These are phyloP conservation scores for Cyrtodaria siliqua DNA, from an alignment of 2,888 invertebrate species.

Conservation along the genomic window DNA sequence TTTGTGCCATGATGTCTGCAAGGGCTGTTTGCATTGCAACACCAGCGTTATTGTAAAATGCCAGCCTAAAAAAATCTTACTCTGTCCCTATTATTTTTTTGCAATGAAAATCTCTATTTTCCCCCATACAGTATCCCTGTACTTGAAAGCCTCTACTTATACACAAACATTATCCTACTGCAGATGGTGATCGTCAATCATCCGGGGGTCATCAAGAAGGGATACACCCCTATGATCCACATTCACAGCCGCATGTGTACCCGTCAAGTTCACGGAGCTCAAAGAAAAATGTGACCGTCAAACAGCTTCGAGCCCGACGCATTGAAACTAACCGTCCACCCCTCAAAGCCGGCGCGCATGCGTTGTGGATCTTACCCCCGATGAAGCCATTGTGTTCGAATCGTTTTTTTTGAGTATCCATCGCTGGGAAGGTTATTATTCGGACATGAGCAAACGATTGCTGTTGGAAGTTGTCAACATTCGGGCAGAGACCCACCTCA, in stretches of 20 bases:
- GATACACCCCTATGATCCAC: constrained; percentile 99
- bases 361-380: constrained; percentile 95
- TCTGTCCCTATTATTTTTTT: too few species aligned
- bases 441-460: constrained; percentile 99
- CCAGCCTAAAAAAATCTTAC: too few species aligned
- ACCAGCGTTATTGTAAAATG: too few species aligned
- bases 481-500: constrained; percentile 60
- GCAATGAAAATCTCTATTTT: too few species aligned
- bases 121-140: too few species aligned
- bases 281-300: constrained; percentile 99
- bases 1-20: too few species aligned
- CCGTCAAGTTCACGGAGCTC: constrained; percentile 99
- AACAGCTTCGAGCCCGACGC: constrained; percentile 93
- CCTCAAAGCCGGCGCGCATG: constrained; percentile 98
- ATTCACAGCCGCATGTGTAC: constrained; percentile 99
- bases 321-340: constrained; percentile 91
- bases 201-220: constrained; percentile 98
- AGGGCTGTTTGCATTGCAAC: too few species aligned
- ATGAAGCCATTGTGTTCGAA: constrained; percentile 98
- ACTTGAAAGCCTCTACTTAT: constrained; percentile 1
- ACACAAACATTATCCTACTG: too few species aligned
- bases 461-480: constrained; percentile 95
- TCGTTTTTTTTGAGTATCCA: constrained; percentile 99
- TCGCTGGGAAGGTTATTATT: constrained; percentile 98
- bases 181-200: constrained; percentile 98